phyloP scores from a whole-genome alignment of 92 coral and sea anemone species.

The Metridium senile region DNA sequence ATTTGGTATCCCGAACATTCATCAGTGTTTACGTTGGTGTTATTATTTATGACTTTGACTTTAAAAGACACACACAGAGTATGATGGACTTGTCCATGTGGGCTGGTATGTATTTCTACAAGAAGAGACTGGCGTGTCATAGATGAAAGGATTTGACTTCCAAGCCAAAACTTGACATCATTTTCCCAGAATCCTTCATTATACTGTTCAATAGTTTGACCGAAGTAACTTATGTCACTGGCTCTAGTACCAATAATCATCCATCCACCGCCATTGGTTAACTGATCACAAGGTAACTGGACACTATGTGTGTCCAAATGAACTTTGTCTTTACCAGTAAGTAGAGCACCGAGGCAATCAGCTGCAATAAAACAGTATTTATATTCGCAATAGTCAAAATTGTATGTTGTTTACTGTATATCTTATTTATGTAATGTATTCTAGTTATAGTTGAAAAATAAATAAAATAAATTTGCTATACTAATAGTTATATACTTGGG shows the following conservation, averaged over 20 bases:
- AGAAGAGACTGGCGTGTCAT: conserved; percentile 35
- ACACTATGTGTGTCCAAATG: conserved; percentile 27
- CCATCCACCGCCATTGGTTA: conserved; percentile 76
- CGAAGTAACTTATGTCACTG: neutral
- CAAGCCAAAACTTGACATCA: conserved; percentile 50
- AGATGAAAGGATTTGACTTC: conserved; percentile 36
- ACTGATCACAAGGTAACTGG: conserved; percentile 64
- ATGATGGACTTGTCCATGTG: conserved; percentile 1
- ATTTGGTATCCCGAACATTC: conserved; percentile 33
- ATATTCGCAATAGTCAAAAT: neutral
- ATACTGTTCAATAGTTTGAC: conserved; percentile 26
- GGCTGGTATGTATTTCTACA: conserved; percentile 12
- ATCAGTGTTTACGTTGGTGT: conserved; percentile 1
- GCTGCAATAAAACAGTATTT: conserved; percentile 9
- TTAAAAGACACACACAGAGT: conserved; percentile 33
- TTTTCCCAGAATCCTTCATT: conserved; percentile 48
- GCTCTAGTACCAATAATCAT: conserved; percentile 42
- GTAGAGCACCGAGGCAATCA: conserved; percentile 57
- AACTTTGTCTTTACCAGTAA: conserved; percentile 30
- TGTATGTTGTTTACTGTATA: too few relatives aligned
- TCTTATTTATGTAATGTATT: too few relatives aligned
- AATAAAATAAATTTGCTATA: too few relatives aligned
- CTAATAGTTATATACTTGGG: too few relatives aligned
- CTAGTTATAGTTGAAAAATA: neutral
- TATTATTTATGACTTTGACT: too few relatives aligned